phyloP scores from a whole-genome alignment of 2,888 invertebrate species.

The Eucriotettix oculatus region DNA sequence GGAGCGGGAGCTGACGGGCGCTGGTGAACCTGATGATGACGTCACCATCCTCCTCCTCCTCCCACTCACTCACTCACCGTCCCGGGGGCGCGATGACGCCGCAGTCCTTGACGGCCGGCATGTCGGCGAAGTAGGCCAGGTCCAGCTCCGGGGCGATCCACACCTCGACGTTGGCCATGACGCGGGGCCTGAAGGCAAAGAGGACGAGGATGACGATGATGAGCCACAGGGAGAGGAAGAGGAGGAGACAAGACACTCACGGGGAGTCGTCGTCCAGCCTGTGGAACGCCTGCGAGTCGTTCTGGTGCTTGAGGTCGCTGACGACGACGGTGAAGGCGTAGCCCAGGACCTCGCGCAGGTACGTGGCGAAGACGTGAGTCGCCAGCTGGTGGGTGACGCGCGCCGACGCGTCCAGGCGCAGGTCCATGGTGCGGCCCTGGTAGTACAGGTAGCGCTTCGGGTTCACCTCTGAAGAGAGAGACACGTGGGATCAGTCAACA shows the following conservation, averaged over 20 bases:
- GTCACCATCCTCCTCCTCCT: too few relatives aligned
- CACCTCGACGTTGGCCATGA: conserved; percentile 50
- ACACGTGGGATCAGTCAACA: too few relatives aligned
- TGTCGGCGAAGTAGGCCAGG: conserved; percentile 26
- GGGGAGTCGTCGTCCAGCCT: conserved; percentile 19
- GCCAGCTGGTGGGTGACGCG: conserved; percentile 37
- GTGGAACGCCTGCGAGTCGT: conserved; percentile 22
- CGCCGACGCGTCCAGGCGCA: conserved; percentile 35
- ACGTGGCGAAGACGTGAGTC: conserved; percentile 39
- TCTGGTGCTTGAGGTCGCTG: conserved; percentile 20
- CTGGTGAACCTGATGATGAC: too few relatives aligned
- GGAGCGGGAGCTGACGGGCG: too few relatives aligned
- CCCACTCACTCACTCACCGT: too few relatives aligned
- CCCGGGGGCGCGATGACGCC: conserved; percentile 37
- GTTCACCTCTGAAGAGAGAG: background rate
- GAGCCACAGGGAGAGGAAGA: too few relatives aligned
- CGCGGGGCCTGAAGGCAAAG: background rate
- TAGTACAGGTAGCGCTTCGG: conserved; percentile 29
- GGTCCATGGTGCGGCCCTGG: conserved; percentile 24
- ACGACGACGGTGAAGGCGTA: conserved; percentile 28
- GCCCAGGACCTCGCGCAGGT: conserved; percentile 32
- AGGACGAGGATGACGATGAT: too few relatives aligned
- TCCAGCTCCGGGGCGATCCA: conserved; percentile 48
- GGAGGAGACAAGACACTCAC: too few relatives aligned
- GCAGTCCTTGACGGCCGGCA: conserved; percentile 29